Evolutionary conservation across 2,888 invertebrate species (phyloP).

Genomic region (Philereme transversata): DNA sequence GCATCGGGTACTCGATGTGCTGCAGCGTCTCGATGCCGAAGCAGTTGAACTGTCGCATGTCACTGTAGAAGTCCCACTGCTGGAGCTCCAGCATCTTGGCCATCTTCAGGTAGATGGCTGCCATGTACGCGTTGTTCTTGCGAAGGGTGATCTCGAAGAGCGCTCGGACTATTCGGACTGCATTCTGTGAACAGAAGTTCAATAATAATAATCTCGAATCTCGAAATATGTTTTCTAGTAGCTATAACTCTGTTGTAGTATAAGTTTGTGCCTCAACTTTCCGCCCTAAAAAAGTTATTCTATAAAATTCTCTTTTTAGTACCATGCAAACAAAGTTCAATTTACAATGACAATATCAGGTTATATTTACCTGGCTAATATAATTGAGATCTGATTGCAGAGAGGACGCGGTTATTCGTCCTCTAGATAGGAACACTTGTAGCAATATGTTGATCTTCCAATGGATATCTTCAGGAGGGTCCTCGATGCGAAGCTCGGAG

Average conservation of each 20-base stretch:
- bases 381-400: slow-evolving; percentile 95
- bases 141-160: slow-evolving; percentile 96
- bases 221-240: too few relatives aligned
- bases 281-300: too few relatives aligned
- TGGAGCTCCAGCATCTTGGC: slow-evolving; percentile 97
- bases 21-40: slow-evolving; percentile 90
- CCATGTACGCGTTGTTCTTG: slow-evolving; percentile 95
- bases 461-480: slow-evolving; percentile 94
- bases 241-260: too few relatives aligned
- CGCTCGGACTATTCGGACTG: slow-evolving; percentile 94
- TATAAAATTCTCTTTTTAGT: too few relatives aligned
- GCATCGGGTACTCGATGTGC: slow-evolving; percentile 90
- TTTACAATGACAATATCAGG: too few relatives aligned
- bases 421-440: slow-evolving; percentile 94
- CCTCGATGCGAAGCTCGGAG: slow-evolving; percentile 90
- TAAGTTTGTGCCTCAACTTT: too few relatives aligned
- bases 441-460: slow-evolving; percentile 98
- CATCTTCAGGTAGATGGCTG: slow-evolving; percentile 92
- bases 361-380: slow-evolving; percentile 89
- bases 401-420: slow-evolving; percentile 92
- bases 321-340: too few relatives aligned
- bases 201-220: too few relatives aligned
- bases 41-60: slow-evolving; percentile 92
- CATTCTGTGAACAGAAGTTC: slow-evolving; percentile 86
- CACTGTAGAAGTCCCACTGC: slow-evolving; percentile 94